Base-by-base conservation (phyloP, 1,140 invertebrate genomes). In the Eueides isabella region DNA sequence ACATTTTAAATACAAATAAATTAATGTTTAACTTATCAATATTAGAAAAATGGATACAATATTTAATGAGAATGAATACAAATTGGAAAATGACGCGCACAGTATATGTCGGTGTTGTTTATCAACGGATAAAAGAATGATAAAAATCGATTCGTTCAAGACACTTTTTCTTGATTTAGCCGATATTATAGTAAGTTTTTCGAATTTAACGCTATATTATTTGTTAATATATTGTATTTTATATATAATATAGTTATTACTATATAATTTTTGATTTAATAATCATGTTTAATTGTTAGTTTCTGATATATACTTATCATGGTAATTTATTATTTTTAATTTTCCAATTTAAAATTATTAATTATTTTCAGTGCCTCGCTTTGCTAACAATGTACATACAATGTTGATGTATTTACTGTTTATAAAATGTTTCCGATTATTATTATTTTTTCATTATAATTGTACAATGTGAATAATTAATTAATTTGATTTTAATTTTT, bases 91-190 rank as follows among this genome's bases (percentile, higher is more conserved):
- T 6, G 71, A 76, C 1, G 55, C 23, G 14, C 66, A 74, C 16
- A 61, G 65, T 0, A 84, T 91, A 35, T 91, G 89, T 55, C 78
- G 89, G n/a, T 87, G 86, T 55, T 91, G 89, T 81, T 81, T 91
- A 30, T 79, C 83, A 5, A 85, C 84, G n/a, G 77, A 86, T 11
- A 79, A 78, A 48, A 72, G 76, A 23, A 81, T 88, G 78, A 64
- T 11, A 30, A 44, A 80, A 72, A 72, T 81, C 63, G 12, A 61
- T 7, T 7, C 16, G 11, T 72, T 83, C 72, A 69, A 74, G 55
- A 62, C 62, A 44, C 19, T 77, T 75, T 83, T 91, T 65, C 74
- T 77, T 9, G 87, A 91, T 74, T 81, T 91, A 71, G 79, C 85
- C 6, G 83, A 80, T 38, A 78, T 91, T 61, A 83, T 80, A n/a